Evolutionary conservation across 1,140 invertebrate genomes (phyloP).

Genomic region (Saccostrea echinata): DNA sequence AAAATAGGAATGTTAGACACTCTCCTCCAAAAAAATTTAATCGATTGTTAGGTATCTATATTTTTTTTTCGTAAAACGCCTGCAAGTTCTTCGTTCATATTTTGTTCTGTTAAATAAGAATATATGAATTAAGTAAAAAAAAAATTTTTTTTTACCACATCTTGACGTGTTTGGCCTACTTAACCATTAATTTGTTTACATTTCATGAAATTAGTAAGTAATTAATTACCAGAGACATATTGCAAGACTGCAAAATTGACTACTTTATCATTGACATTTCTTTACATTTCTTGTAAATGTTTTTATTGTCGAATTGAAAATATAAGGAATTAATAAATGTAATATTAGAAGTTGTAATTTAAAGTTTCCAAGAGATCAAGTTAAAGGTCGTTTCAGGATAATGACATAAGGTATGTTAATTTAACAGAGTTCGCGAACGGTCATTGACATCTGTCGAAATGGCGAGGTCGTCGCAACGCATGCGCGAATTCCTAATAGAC

Average conservation of each 20-base stretch:
- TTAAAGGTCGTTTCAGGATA: conserved; percentile 24
- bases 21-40: background rate
- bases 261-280: background rate
- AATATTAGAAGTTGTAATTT: background rate
- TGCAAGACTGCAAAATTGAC: background rate
- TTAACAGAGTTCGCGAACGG: conserved; percentile 17
- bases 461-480: conserved; percentile 7
- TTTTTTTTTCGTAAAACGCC: background rate
- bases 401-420: conserved; percentile 35
- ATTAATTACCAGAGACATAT: background rate
- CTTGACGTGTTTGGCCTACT: background rate
- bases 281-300: background rate
- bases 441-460: conserved; percentile 3
- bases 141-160: background rate
- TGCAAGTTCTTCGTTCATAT: background rate
- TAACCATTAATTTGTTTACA: background rate
- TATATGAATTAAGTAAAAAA: background rate
- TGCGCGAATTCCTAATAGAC: background rate
- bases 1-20: no score
- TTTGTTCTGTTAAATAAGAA: background rate
- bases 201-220: background rate
- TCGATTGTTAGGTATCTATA: background rate
- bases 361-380: background rate
- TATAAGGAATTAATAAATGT: background rate
- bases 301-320: background rate